Percentiles rank a stretch among this genome's conserved stretches.
Conservation (phyloP, 2,797 vertebrate genomes). For the Manis crassicaudata region DNA sequence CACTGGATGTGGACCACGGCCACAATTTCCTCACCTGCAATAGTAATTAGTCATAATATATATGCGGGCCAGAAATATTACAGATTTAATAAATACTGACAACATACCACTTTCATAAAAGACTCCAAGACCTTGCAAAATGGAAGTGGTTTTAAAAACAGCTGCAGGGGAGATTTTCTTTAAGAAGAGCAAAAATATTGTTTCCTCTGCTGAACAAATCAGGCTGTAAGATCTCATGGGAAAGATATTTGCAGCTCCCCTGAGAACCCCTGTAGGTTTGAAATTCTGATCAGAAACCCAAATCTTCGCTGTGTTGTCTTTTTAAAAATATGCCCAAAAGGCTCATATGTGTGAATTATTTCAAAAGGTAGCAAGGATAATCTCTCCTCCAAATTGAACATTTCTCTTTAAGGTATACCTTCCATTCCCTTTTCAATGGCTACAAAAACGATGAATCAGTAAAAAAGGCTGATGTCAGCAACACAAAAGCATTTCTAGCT, state of each 20-base stretch:
- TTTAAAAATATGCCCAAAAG: neutral
- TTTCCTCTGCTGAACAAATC: neutral
- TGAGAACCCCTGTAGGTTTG: neutral
- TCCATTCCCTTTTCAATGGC: constrained; percentile 48
- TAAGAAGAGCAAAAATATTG: neutral
- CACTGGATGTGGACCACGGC: neutral
- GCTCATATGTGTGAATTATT: constrained; percentile 27
- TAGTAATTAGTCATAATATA: neutral
- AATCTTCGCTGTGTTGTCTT: neutral
- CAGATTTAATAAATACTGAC: constrained; percentile 44
- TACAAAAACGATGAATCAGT: constrained; percentile 70
- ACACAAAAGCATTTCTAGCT: constrained; percentile 34
- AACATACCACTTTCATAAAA: neutral
- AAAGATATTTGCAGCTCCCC: constrained; percentile 25
- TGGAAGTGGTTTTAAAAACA: neutral
- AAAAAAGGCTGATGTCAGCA: constrained; percentile 64
- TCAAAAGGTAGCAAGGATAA: constrained; percentile 62
- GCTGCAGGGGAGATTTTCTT: neutral
- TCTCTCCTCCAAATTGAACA: constrained; percentile 45
- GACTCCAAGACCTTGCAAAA: constrained; percentile 2
- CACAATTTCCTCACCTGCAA: neutral
- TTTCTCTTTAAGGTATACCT: constrained; percentile 71
- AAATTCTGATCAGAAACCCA: constrained; percentile 62
- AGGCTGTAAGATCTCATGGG: neutral
- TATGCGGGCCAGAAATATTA: neutral